Percentiles rank a stretch among this genome's conserved stretches.
These are phyloP conservation scores for Nothobranchius kuhntae DNA, from an alignment of 2,113 vertebrate species.

Conservation along the genomic window DNA sequence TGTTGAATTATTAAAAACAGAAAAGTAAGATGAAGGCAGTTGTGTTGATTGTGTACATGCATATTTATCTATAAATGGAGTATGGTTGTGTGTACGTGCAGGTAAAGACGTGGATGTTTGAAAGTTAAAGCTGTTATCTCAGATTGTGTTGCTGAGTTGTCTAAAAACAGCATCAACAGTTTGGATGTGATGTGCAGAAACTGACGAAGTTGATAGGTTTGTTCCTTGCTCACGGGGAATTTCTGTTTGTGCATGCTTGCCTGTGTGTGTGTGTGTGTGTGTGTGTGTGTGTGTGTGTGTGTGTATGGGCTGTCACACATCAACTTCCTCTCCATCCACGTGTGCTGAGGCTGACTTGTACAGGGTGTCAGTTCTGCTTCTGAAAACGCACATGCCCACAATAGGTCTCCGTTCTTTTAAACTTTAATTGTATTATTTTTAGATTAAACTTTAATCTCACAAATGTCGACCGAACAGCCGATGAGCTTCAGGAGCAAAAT, in stretches of 20 bases:
- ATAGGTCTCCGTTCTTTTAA: slow-evolving; percentile 12
- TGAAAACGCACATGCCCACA: slow-evolving; percentile 48
- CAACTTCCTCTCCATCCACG: slow-evolving; percentile 76
- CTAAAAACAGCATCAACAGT: background rate
- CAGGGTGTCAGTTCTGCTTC: slow-evolving; percentile 74
- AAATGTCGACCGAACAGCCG: background rate
- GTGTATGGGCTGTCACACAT: slow-evolving; percentile 40
- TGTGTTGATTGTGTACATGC: background rate
- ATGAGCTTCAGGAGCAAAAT: slow-evolving; percentile 94
- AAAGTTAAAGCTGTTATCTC: background rate
- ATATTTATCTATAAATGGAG: background rate
- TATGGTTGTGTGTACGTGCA: background rate
- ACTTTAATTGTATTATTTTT: background rate
- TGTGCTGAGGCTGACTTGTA: slow-evolving; percentile 49
- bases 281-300: slow-evolving; percentile 26
- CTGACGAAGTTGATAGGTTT: background rate
- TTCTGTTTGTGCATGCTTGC: slow-evolving; percentile 12
- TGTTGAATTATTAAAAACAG: background rate
- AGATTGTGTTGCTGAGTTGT: background rate
- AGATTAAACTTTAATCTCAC: background rate
- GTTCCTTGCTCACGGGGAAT: slow-evolving; percentile 20
- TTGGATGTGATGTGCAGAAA: background rate
- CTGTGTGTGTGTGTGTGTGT: background rate
- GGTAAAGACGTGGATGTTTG: background rate
- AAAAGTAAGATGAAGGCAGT: slow-evolving; percentile 2